phyloP scores from a whole-genome alignment of 2,797 vertebrate genomes.

The Neosalanx taihuensis region DNA sequence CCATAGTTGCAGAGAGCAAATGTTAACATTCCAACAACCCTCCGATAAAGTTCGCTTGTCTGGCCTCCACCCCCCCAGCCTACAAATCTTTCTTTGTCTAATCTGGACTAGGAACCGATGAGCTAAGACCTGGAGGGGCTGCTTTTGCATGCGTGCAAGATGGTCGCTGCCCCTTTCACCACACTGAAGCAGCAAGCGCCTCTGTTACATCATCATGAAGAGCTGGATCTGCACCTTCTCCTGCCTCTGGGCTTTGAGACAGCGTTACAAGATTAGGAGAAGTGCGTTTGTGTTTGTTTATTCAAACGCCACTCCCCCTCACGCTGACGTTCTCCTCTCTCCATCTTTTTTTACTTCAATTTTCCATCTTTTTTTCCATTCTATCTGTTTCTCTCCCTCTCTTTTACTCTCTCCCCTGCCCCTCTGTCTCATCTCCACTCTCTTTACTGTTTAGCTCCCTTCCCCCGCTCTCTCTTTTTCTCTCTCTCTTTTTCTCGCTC shows the following conservation, averaged over 20 bases:
- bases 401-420: background rate
- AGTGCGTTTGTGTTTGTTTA: background rate
- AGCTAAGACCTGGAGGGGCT: too few species aligned
- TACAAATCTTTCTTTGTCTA: too few species aligned
- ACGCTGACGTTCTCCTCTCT: too few species aligned
- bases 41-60: too few species aligned
- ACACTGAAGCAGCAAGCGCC: background rate
- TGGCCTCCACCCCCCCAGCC: too few species aligned
- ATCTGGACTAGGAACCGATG: too few species aligned
- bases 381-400: background rate
- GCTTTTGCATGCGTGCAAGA: too few species aligned
- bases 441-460: background rate
- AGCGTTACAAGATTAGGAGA: background rate
- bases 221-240: background rate
- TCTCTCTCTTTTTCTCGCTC: background rate
- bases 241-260: background rate
- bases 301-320: background rate
- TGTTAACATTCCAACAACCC: too few species aligned
- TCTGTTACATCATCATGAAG: background rate
- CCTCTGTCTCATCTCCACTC: background rate
- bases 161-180: too few species aligned
- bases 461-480: background rate
- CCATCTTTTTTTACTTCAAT: too few species aligned
- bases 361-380: too few species aligned
- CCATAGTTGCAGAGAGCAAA: too few species aligned